Conservation (phyloP, 2,113 vertebrate genomes). For the Peromyscus maniculatus region DNA sequence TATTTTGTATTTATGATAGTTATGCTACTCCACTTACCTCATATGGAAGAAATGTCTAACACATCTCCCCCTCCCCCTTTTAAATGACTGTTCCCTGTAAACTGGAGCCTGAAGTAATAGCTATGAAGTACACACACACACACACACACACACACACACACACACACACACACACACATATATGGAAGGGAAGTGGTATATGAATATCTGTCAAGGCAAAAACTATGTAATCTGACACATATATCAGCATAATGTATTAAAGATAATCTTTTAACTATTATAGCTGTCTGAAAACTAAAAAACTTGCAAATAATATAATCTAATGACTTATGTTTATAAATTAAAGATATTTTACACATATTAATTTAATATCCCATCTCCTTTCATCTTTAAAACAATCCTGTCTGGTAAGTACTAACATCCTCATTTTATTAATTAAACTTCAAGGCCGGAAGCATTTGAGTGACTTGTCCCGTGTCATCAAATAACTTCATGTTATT, state of each 20-base stretch:
- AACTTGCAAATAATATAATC: neutral
- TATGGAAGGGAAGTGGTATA: neutral
- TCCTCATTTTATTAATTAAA: constrained; percentile 3
- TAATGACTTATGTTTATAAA: neutral
- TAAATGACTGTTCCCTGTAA: constrained; percentile 20
- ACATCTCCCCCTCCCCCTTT: accelerated
- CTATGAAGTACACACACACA: neutral
- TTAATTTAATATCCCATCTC: neutral
- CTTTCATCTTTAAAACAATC: constrained; percentile 62
- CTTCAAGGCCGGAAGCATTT: neutral
- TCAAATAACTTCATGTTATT: neutral
- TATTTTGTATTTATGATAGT: constrained; percentile 12
- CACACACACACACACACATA: neutral
- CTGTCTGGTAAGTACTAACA: neutral
- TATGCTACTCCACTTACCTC: constrained; percentile 5
- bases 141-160: neutral
- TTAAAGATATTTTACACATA: neutral
- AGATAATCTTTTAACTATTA: constrained; percentile 4
- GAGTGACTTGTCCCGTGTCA: neutral
- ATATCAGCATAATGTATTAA: neutral
- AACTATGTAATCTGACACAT: neutral
- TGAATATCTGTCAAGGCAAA: neutral
- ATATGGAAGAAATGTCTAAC: constrained; percentile 1
- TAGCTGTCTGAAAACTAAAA: constrained; percentile 19
- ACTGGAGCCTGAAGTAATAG: neutral